Base-by-base conservation (phyloP, 2,888 invertebrate species). In the Gymnocheta viridis region DNA sequence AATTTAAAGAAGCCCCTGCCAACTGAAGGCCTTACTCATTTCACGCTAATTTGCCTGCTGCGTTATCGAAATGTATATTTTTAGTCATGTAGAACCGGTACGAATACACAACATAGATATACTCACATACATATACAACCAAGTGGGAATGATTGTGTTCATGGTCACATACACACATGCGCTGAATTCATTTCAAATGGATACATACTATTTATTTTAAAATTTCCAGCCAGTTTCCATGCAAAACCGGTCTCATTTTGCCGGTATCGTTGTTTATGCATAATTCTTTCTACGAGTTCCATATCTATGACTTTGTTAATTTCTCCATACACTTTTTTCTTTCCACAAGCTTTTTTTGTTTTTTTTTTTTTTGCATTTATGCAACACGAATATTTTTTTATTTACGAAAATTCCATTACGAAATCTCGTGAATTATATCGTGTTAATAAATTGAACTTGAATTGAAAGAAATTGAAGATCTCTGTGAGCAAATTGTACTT, bases 231-330 rank as follows among this genome's bases (percentile, higher is more conserved):
- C 58, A 24, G 38, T 66, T 76, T 73, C 64, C 67, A 60, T 44
- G 67, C 49, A 44, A 72, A 82, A 85, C 85, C 73, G 78, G 85
- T 85, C 73, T 72, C 60, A 81, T 73, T 84, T 82, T 85, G 82
- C 85, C 85, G 85, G 85, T 74, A 85, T 54, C 47, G 67, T 82
- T 79, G n/a, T 51, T 62, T 70, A 62, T 56, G 41, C 19, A 19
- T 77, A 29, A n/a, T 10, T 62, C 19, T 56, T 49, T 60, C 24
- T 62, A 17, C 17, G 9, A 41, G 54, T 38, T 62, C 60, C 38
- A 38, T 41, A 41, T 62, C 38, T 62, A 62, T 24, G 38, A 62
- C 64, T 62, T 51, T 44, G 14, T 56, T 64, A 64, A 77, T 47
- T 69, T 64, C 51, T 54, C 60, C 41, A 56, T 38, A 27, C 51